Evolutionary conservation across 2,888 invertebrate genomes (phyloP), one percentile per base, ranked within the genome.

Genomic region (Heliothis peltigera): DNA sequence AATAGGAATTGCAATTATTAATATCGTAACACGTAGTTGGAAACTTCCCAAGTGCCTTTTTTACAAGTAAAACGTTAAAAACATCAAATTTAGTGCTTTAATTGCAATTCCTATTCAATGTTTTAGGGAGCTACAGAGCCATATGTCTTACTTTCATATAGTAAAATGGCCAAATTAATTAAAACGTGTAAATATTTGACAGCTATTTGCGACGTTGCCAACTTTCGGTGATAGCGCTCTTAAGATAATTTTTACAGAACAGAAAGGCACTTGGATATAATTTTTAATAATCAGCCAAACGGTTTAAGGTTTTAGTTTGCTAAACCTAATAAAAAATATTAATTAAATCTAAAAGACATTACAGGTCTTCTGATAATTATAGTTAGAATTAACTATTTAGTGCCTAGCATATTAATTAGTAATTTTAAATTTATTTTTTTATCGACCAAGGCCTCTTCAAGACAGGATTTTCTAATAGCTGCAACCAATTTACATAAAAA

Each of bases 341-440:
- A 32, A 25, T 32, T 67, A 70, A 15, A 64, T 35, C 28, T 53
- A 67, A 12, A 21, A 43, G 43, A 32, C 8, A 46, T 53, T 49
- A 58, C 28, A 48, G 54, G 4, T 39, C 28, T 52, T 43, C 70
- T 52, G 42, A 39, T 21, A 66, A 12, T 49, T 44, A 60, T 7
- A 42, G 8, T 56, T 39, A 51, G 32, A 19, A 53, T 54, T 22
- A 63, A 68, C n/a, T 54, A 49, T 39, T 51, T 52, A 58, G 2
- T 10, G 28, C 17, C 32, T 63, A 46, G 54, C 19, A 46, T 21
- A 10, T 32, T 46, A 3, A 22, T 48, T 48, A 15, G 28, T 55
- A n/a, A 52, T 39, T 55, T 55, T 32, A 12, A 42, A 32, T 32
- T 17, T 51, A 49, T 47, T 56, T 51, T n/a, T 51, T n/a, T 28